Base-by-base conservation (phyloP, 2,797 vertebrate genomes). In the Eptatretus atami region DNA sequence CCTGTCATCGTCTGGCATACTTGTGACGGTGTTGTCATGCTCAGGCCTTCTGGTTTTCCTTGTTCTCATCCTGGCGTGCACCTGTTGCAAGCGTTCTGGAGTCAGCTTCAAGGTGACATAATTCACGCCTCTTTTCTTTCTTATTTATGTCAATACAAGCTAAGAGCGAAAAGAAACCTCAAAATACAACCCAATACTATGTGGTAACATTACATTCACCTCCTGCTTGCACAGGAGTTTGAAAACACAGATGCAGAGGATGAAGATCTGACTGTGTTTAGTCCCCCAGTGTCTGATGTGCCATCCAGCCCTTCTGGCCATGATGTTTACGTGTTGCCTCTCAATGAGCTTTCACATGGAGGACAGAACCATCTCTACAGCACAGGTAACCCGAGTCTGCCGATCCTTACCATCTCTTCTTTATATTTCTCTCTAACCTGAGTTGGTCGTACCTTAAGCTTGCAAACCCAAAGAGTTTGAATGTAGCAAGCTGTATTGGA, bases 11-110 rank as follows among this genome's bases (percentile, higher is more conserved):
- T 60, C 84, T 63, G 81, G 84, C 25, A 86, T 85, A 64, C 80
- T 84, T n/a, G 78, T 87, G 76, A 82, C 87, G 69, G 77, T 90
- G 75, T 81, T 90, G 73, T 90, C 85, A 68, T 86, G 83, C 73
- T 87, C 83, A 1, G 83, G 83, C 66, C 78, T 90, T 19, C 75
- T 90, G 71, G 85, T 84, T 68, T 86, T 88, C 71, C 78, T 90
- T 71, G 81, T 90, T 67, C 77, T 90, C 69, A 81, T 90, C 69
- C 80, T 90, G 73, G 84, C 84, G 77, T 90, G 85, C 70, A 77
- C 87, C 69, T 90, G 85, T 76, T 90, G 85, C 73, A 86, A 87
- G 74, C 78, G 78, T 68, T 83, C 81, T 64, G 79, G 82, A 72
- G 82, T 90, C 64, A 82, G 83, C 69, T 90, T 90, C 76, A 88